Evolutionary conservation across 1,140 invertebrate species (phyloP).

Genomic region (Drosophila mojavensis): DNA sequence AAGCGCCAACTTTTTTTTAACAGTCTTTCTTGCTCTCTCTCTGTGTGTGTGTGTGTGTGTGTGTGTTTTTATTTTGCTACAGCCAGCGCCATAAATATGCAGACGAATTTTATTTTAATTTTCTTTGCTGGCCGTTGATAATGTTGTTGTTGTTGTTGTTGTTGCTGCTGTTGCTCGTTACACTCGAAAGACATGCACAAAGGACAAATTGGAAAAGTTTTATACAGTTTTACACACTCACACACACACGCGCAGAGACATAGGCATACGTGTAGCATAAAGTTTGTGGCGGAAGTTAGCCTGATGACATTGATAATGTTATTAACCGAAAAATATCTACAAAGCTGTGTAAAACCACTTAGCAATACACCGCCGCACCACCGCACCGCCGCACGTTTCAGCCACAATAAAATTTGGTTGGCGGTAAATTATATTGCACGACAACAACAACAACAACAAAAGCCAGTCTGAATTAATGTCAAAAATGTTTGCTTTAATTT

Average conservation of each 20-base stretch:
- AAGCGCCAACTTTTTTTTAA: conserved; percentile 49
- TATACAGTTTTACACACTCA: conserved; percentile 43
- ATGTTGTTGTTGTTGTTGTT: conserved; percentile 20
- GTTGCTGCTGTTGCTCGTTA: conserved; percentile 45
- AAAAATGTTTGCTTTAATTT: neutral
- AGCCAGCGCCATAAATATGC: conserved; percentile 60
- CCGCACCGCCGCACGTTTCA: neutral
- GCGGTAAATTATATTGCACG: conserved; percentile 2
- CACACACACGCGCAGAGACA: conserved; percentile 14
- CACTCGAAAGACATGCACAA: conserved; percentile 63
- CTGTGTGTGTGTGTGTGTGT: conserved; percentile 11
- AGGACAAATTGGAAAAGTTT: conserved; percentile 67
- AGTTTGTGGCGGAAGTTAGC: conserved; percentile 41
- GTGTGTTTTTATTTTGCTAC: conserved; percentile 25
- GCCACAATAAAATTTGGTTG: neutral
- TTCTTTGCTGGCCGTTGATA: conserved; percentile 40
- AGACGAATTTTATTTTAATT: conserved; percentile 65
- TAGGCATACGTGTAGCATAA: conserved; percentile 31
- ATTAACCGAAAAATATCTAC: conserved; percentile 46
- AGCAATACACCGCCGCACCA: neutral
- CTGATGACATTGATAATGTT: conserved; percentile 54
- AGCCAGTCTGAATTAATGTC: neutral
- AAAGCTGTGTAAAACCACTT: conserved; percentile 23
- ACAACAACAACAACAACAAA: neutral
- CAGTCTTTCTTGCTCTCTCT: conserved; percentile 19